A percentile compares a stretch with the other conserved stretches of the same genome.
Evolutionary conservation across 2,797 vertebrate genomes (phyloP).

Genomic region (Anguilla megastoma): DNA sequence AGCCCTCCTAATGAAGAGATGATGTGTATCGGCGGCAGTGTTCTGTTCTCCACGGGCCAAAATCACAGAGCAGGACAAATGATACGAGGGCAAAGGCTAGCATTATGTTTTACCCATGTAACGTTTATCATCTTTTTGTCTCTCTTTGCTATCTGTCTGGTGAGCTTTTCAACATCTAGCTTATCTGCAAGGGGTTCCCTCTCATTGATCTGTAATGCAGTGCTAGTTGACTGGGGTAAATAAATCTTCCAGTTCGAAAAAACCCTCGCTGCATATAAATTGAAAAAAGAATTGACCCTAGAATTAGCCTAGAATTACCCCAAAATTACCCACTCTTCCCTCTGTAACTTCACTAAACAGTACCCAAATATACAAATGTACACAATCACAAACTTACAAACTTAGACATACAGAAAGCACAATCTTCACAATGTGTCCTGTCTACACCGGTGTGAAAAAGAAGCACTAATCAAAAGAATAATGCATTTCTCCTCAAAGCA

Average conservation of each 20-base stretch:
- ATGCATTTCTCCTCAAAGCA: background rate
- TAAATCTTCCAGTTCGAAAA: background rate
- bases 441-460: background rate
- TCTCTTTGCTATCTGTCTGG: conserved; percentile 53
- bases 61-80: conserved; percentile 45
- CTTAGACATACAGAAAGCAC: background rate
- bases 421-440: background rate
- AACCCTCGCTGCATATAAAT: background rate
- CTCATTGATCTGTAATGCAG: background rate
- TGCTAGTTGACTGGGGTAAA: background rate
- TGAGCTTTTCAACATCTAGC: conserved; percentile 36
- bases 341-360: background rate
- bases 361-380: background rate
- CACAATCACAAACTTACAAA: background rate
- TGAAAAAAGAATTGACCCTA: background rate
- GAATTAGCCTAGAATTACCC: conserved; percentile 12
- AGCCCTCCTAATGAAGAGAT: conserved; percentile 36
- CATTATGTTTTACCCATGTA: conserved; percentile 45
- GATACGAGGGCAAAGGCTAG: conserved; percentile 47
- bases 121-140: conserved; percentile 49
- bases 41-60: conserved; percentile 39
- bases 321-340: conserved; percentile 21
- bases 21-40: conserved; percentile 39
- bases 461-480: background rate
- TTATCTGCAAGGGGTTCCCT: background rate